phyloP scores from a whole-genome alignment of 2,797 vertebrate genomes.

The Eulemur albifrons region DNA sequence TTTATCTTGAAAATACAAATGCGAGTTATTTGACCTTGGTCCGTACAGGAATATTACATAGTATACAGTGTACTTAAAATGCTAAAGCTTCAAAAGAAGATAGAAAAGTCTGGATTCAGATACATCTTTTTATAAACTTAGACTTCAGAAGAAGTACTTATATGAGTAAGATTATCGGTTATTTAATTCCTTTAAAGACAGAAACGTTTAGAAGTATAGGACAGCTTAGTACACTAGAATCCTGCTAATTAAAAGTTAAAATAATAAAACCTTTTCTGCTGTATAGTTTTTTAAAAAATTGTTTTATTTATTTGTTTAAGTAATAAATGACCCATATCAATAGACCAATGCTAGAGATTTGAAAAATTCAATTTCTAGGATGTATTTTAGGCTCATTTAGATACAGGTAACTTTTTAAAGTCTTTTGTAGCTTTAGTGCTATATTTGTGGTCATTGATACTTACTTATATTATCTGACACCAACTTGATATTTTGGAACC shows the following conservation, averaged over 20 bases:
- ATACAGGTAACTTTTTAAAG: neutral
- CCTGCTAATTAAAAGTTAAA: neutral
- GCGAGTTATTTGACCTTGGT: neutral
- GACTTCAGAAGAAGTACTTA: neutral
- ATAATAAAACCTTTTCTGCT: neutral
- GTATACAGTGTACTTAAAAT: neutral
- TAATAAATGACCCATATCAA: neutral
- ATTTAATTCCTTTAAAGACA: neutral
- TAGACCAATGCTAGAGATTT: neutral
- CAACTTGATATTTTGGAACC: neutral
- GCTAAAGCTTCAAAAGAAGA: slow-evolving; percentile 1
- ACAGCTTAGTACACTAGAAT: neutral
- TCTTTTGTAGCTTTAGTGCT: neutral
- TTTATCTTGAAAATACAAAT: slow-evolving; percentile 6
- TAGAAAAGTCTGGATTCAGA: neutral
- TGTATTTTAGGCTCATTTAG: neutral
- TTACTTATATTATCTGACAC: neutral
- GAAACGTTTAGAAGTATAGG: neutral
- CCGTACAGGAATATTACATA: neutral
- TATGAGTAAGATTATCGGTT: neutral
- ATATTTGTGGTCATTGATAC: neutral
- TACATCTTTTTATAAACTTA: neutral
- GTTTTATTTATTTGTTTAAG: neutral
- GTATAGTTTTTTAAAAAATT: neutral
- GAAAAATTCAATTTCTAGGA: neutral